Base-by-base conservation (phyloP, 2,113 vertebrate genomes). In the Ammodytes dubius region DNA sequence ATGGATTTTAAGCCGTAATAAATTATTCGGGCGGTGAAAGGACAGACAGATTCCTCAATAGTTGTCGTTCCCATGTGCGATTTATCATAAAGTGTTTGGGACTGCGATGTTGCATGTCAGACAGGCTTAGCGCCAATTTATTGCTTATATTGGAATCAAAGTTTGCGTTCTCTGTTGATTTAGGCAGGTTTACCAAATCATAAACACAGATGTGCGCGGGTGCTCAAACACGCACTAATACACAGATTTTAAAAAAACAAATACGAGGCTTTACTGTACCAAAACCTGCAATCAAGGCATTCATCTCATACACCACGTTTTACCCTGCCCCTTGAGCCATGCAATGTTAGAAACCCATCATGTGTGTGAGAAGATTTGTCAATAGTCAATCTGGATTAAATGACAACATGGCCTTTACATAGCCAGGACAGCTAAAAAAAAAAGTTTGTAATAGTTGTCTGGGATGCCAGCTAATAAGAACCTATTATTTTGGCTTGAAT, bases 61-160 rank as follows among this genome's bases (percentile, higher is more conserved):
- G 71, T 58, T 42, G 64, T 60, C 42, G 47, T 81, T 27, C 71
- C 15, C 2, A 45, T 19, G 7, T 56, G 59, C 39, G 19, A 81
- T 79, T 80, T 56, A 65, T 87, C 54, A 57, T 15, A 14, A 61
- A 11, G 7, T 14, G 11, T 78, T 67, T 40, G 63, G 64, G 53
- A 75, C 37, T 35, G 37, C 70, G 46, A 67, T 57, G 5, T 54
- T 73, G 45, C 66, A 69, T 49, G 67, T 80, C 57, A 59, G 43
- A 39, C 46, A 59, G 68, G 12, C 39, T 71, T 4, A 15, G 54
- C 5, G 59, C 70, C 56, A 88, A 72, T 43, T 37, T 54, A 27
- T 61, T 84, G 76, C 84, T 88, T 84, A 86, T 50, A 52, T 14
- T 79, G 76, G 81, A 88, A 65, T 63, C 65, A 13, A 40, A 74